Evolutionary conservation across 1,140 invertebrate species (phyloP), one percentile per base, ranked within the genome.

Genomic region (Drosophila watanabei): DNA sequence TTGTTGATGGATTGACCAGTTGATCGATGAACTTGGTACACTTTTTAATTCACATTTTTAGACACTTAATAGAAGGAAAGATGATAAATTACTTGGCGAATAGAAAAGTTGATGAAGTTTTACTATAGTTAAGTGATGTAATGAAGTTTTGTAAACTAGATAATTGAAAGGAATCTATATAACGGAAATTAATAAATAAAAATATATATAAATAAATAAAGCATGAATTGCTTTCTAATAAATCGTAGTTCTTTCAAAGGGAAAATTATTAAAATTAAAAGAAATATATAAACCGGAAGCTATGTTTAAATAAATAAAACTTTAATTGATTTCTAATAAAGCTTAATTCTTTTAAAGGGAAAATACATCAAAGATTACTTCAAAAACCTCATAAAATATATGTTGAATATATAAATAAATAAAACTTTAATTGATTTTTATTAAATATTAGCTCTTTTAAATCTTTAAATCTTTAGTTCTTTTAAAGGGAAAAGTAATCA

Each of bases 1-100:
- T 30, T 63, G 58, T 57, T 76, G 72, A 75, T 75, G 68, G 68
- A 62, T 73, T 70, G 57, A 39, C 57, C 37, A 59, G 45, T 58
- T 77, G 71, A 77, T 77, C 70, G 73, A 76, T 76, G 70, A 75
- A 41, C 61, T 20, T 24, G 11, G 6, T 52, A 30, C 24, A n/a
- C 10, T 41, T 54, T 24, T 51, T 51, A 75, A 49, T 75, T 52
- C 49, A 75, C 73, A 56, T 49, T 18, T 49, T 33, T 35, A 35
- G 43, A 57, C 51, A 69, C 39, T 56, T 28, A 14, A 46, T 58
- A 41, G 14, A 30, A 20, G 24, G 28, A 35, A 32, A 49, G 16
- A 57, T 75, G 70, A 76, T 76, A 64, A 75, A 76, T 76, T 33
- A 72, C 64, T 46, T 14, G 1, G 32, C 14, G 1, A 35, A 18